Evolutionary conservation across 2,113 vertebrate species (phyloP).

Genomic region (Onychostoma macrolepis): DNA sequence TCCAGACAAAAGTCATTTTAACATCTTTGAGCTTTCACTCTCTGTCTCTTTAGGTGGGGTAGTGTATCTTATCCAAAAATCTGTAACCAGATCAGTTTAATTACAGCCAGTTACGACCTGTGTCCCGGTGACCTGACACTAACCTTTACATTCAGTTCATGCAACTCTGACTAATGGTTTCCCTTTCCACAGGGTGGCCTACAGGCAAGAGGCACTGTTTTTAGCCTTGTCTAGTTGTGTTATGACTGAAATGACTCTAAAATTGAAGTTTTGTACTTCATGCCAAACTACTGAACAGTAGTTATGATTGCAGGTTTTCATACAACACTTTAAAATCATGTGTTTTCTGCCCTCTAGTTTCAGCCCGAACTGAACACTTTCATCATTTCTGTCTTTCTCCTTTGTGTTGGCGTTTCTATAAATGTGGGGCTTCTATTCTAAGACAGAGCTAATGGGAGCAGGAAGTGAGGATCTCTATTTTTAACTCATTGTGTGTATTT

Average conservation of each 20-base stretch:
- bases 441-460: slow-evolving; percentile 72
- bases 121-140: not conserved
- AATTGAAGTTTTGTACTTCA: not conserved
- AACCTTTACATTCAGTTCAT: slow-evolving; percentile 30
- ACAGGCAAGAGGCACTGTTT: not conserved
- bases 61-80: not conserved
- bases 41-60: not conserved
- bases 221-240: slow-evolving; percentile 14
- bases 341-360: slow-evolving; percentile 13
- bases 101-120: slow-evolving; percentile 2
- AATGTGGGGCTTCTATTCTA: slow-evolving; percentile 69
- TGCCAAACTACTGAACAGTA: not conserved
- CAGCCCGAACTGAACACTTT: slow-evolving; percentile 63
- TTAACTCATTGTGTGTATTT: slow-evolving; percentile 57
- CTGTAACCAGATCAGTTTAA: slow-evolving; percentile 3
- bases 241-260: slow-evolving; percentile 8
- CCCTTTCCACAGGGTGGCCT: not conserved
- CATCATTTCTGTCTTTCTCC: slow-evolving; percentile 60
- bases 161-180: slow-evolving; percentile 13
- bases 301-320: slow-evolving; percentile 5
- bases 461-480: slow-evolving; percentile 73
- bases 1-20: slow-evolving; percentile 5
- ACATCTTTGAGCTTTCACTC: not conserved
- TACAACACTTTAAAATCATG: not conserved
- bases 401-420: slow-evolving; percentile 70